These are phyloP conservation scores for Cotesia chilonis DNA, from an alignment of 1,140 invertebrate genomes.

Conservation along the genomic window DNA sequence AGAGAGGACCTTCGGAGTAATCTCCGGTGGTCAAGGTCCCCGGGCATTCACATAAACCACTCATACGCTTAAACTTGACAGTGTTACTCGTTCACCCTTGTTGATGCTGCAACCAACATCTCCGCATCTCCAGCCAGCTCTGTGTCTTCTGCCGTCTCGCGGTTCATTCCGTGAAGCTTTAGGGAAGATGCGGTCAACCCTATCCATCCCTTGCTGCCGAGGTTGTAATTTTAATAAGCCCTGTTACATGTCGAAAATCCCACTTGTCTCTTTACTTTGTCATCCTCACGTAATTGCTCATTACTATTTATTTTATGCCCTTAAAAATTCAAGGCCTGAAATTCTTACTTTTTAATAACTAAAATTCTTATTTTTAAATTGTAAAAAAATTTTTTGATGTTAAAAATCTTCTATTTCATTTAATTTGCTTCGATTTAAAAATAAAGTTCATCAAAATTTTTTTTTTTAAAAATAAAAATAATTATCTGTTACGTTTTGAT, in stretches of 20 bases:
- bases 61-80: constrained; percentile 40
- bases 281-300: too few species aligned
- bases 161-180: constrained; percentile 51
- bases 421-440: too few species aligned
- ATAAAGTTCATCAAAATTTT: too few species aligned
- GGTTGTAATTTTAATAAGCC: constrained; percentile 66
- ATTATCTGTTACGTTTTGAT: too few species aligned
- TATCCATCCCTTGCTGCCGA: constrained; percentile 41
- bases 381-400: too few species aligned
- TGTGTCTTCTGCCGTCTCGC: constrained; percentile 19
- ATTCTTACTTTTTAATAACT: too few species aligned
- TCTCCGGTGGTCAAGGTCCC: constrained; percentile 58
- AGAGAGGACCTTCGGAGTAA: constrained; percentile 50
- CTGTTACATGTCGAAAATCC: constrained; percentile 51
- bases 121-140: not conserved
- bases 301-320: too few species aligned
- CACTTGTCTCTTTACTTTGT: too few species aligned
- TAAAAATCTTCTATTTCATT: too few species aligned
- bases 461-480: too few species aligned
- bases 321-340: too few species aligned
- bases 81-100: not conserved
- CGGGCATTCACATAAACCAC: constrained; percentile 55
- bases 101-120: constrained; percentile 18
- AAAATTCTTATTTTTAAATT: too few species aligned
- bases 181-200: constrained; percentile 56